These are phyloP conservation scores for Myotis yumanensis DNA, from an alignment of 2,113 vertebrate genomes.

Conservation along the genomic window DNA sequence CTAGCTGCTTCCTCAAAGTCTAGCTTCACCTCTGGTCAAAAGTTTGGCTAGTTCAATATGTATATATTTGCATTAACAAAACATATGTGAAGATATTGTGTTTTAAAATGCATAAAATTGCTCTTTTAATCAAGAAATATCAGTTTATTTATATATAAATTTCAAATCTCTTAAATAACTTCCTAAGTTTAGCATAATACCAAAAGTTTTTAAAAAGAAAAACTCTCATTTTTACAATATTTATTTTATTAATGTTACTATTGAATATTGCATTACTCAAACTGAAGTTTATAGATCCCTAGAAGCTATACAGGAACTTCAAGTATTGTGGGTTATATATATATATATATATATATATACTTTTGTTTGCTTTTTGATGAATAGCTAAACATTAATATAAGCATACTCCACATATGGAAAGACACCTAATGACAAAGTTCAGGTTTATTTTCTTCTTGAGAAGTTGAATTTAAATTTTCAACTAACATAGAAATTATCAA, in stretches of 20 bases:
- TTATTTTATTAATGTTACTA: constrained; percentile 7
- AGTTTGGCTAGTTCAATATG: background rate
- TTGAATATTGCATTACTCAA: background rate
- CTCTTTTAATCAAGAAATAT: constrained; percentile 13
- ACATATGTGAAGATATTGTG: background rate
- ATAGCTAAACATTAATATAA: background rate
- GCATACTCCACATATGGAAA: background rate
- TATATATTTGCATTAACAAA: background rate
- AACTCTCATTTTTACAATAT: background rate
- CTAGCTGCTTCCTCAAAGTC: background rate
- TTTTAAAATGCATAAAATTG: constrained; percentile 23
- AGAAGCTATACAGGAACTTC: background rate
- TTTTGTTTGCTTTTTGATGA: background rate
- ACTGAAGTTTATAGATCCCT: background rate
- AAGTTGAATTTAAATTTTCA: background rate
- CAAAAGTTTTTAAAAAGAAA: background rate
- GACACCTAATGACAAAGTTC: background rate
- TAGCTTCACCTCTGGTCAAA: background rate
- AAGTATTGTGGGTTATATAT: no score
- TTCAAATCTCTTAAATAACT: background rate
- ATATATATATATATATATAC: background rate
- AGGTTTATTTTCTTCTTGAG: background rate
- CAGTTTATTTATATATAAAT: background rate
- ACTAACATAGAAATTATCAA: background rate
- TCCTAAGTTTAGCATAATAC: constrained; percentile 9